Evolutionary conservation across 2,888 invertebrate genomes (phyloP), one percentile per base, ranked within the genome.

Genomic region (Tetragnatha montana): DNA sequence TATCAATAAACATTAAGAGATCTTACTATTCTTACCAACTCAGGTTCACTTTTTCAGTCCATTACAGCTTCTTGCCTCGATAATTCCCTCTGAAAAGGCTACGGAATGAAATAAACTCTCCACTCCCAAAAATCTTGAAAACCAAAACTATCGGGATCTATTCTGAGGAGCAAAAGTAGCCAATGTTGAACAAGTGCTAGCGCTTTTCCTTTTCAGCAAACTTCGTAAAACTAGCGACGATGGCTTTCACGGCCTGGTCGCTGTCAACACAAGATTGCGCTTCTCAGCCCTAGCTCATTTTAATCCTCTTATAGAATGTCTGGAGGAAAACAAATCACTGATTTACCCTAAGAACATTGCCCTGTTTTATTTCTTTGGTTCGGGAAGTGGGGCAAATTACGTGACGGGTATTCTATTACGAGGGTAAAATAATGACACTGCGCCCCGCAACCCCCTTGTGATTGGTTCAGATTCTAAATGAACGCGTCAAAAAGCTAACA

Each of bases 401-500:
- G 10, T 10, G 74, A 73, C 21, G 71, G 71, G 35, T 82, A 82
- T 82, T 73, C 82, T 82, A 82, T 82, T 74, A 74, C 74, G 49
- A 49, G 35, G 73, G 82, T 73, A 14, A 82, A 82, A 82, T 82
- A 82, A 82, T 82, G 82, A 51, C 73, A 60, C 73, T 51, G 60
- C 71, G 73, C 14, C 22, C n/a, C 82, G 60, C 60, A 82, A 51
- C 74, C 68, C 80, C 80, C 69, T 35, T 21, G 73, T 74, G 73
- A 74, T 82, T 73, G 73, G 21, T 74, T 22, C 12, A 21, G 51
- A 51, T 82, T 82, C 74, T 82, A 82, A 82, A 82, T 82, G 82
- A 82, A 82, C 82, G n/a, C 51, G 82, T 82, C 82, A 82, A 82
- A 82, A 73, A 19, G 81, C 50, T 50, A 35, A 70, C 14, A 73